Percentiles rank a stretch among this genome's conserved stretches.
phyloP scores from a whole-genome alignment of 2,888 invertebrate genomes.

The Pseudoips prasinana region DNA sequence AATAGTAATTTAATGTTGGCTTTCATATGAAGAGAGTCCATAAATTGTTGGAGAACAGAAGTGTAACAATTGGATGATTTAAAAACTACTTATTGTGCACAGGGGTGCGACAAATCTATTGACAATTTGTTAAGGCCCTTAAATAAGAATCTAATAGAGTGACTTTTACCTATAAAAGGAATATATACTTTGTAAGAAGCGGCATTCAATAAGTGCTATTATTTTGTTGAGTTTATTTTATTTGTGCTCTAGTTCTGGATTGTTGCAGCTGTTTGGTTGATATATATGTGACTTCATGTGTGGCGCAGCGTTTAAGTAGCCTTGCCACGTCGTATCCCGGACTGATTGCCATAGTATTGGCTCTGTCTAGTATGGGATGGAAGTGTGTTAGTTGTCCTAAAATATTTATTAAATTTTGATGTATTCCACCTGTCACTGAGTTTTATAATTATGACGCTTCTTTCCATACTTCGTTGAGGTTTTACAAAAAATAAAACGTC shows the following conservation, averaged over 20 bases:
- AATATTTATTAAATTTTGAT: too few species aligned
- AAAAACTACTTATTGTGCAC: slow-evolving; percentile 50
- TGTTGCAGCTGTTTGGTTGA: neutral
- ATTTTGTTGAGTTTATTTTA: too few species aligned
- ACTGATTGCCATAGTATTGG: too few species aligned
- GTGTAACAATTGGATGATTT: slow-evolving; percentile 63
- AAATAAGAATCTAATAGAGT: slow-evolving; percentile 62
- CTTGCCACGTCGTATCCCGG: too few species aligned
- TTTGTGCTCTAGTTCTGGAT: neutral
- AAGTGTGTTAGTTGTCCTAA: too few species aligned
- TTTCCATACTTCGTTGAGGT: too few species aligned
- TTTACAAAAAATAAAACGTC: neutral
- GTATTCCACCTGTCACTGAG: too few species aligned
- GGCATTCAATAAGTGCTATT: neutral
- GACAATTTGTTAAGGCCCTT: slow-evolving; percentile 57
- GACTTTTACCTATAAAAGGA: slow-evolving; percentile 25
- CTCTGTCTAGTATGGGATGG: too few species aligned
- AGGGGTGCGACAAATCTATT: slow-evolving; percentile 66
- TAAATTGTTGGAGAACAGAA: slow-evolving; percentile 59
- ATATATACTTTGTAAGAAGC: slow-evolving; percentile 6
- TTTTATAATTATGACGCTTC: too few species aligned
- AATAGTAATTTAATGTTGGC: neutral
- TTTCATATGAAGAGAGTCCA: slow-evolving; percentile 33
- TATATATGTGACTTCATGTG: too few species aligned
- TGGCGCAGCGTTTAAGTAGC: too few species aligned